Base-by-base conservation (phyloP, 2,797 vertebrate genomes). In the Xiphorhynchus erythropygius region DNA sequence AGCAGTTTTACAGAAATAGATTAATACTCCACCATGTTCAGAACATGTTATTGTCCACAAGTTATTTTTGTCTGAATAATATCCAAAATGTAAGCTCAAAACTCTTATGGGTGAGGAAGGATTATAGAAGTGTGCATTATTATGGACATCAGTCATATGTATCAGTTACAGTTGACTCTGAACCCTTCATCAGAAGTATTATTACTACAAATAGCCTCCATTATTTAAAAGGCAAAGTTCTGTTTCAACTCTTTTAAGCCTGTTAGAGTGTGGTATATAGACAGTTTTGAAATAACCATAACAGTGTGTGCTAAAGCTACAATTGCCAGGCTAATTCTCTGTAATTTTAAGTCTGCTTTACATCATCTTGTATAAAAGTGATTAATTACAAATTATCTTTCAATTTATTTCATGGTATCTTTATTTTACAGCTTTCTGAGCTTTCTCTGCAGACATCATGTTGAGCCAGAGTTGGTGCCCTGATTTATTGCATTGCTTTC, bases 21-120 rank as follows among this genome's bases (percentile, higher is more conserved):
- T 85, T 92, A 71, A 89, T 94, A 87, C 79, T 91, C 32, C 47
- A 35, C 73, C 22, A n/a, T 59, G 42, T 82, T 92, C 67, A 91
- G 93, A 76, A 74, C 63, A 63, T 69, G 42, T 76, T 84, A 91
- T 52, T 94, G 52, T 90, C 70, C 35, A 84, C 37, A 78, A 87
- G 89, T 83, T 95, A 96, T 87, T 97, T 97, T 96, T 91, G 63
- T 85, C 69, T 59, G 47, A 73, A 37, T 79, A 91, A 83, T 92
- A 78, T 41, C 53, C 62, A 81, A 81, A 64, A 78, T 79, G 10
- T 76, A 92, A 93, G 76, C 62, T 89, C 35, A 59, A 77, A 86
- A 88, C 41, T 67, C 28, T 75, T 92, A 60, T 0, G 84, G 18
- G 57, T 76, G 49, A 87, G 52, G 35, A 88, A 95, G 86, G 94